phyloP scores from a whole-genome alignment of 53 echinoderm and acorn worm genomes.

The Arbacia lixula region DNA sequence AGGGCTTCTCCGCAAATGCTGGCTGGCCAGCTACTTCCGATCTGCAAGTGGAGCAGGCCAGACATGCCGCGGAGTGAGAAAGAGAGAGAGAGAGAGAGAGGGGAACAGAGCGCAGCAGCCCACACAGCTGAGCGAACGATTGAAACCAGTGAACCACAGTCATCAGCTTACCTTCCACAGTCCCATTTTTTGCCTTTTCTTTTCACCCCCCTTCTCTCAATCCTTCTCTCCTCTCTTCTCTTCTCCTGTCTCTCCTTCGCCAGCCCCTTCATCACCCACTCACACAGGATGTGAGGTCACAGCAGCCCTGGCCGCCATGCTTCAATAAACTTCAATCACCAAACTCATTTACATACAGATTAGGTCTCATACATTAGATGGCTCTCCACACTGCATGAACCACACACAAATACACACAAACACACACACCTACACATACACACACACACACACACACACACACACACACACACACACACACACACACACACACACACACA shows the following conservation, averaged over 20 bases:
- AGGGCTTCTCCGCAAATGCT: slow-evolving; percentile 26
- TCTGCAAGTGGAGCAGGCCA: slow-evolving; percentile 31
- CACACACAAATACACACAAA: too few relatives aligned
- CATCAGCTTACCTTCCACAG: slow-evolving; percentile 18
- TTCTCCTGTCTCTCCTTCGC: too few relatives aligned
- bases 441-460: not conserved
- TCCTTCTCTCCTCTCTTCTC: slow-evolving; percentile 3
- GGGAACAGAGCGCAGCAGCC: slow-evolving; percentile 16
- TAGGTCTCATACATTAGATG: slow-evolving; percentile 49
- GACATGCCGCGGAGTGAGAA: too few relatives aligned
- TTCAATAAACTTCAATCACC: slow-evolving; percentile 50
- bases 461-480: slow-evolving; percentile 33
- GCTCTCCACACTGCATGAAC: not conserved
- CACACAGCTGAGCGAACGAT: slow-evolving; percentile 29
- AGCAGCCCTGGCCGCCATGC: slow-evolving; percentile 26
- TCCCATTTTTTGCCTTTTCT: not conserved
- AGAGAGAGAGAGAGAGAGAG: too few relatives aligned
- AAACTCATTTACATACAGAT: slow-evolving; percentile 56
- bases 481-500: slow-evolving; percentile 22
- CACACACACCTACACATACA: too few relatives aligned
- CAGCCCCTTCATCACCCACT: slow-evolving; percentile 52
- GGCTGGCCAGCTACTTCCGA: slow-evolving; percentile 43
- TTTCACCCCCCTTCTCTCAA: slow-evolving; percentile 17
- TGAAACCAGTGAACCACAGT: slow-evolving; percentile 47
- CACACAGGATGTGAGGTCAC: slow-evolving; percentile 52